These are phyloP conservation scores for Varecia variegata DNA, from an alignment of 2,797 vertebrate genomes.

Conservation along the genomic window DNA sequence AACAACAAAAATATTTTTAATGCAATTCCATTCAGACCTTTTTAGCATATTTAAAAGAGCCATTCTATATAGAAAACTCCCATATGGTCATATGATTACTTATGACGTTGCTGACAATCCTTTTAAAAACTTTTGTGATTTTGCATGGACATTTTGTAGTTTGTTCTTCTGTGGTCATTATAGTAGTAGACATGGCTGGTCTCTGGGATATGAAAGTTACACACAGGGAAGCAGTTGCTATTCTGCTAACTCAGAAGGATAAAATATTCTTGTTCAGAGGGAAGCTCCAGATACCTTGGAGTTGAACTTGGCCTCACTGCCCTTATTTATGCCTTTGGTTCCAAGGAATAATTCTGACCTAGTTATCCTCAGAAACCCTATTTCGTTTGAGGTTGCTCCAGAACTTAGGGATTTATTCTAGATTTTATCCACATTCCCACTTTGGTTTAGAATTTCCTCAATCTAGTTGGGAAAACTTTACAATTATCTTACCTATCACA, in stretches of 20 bases:
- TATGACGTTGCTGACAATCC: not conserved
- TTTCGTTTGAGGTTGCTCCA: not conserved
- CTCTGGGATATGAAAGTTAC: not conserved
- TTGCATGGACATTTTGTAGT: not conserved
- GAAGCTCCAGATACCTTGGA: not conserved
- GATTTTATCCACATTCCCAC: not conserved
- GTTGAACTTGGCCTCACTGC: not conserved
- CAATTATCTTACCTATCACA: not conserved
- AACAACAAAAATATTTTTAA: conserved; percentile 25
- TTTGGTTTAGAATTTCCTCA: conserved; percentile 16
- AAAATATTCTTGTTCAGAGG: not conserved
- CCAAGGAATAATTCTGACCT: not conserved
- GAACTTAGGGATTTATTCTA: not conserved
- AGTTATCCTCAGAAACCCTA: not conserved
- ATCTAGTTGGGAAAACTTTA: not conserved
- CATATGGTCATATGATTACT: not conserved
- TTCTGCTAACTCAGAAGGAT: not conserved
- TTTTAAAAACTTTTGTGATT: not conserved
- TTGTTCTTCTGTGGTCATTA: conserved; percentile 5
- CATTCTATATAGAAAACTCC: not conserved
- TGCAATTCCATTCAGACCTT: not conserved
- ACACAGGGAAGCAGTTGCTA: not conserved
- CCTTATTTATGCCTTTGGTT: not conserved
- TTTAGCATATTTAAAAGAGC: not conserved
- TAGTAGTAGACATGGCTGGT: not conserved